Base-by-base conservation (phyloP, 2,888 invertebrate species). In the Ectropis crepuscularia region DNA sequence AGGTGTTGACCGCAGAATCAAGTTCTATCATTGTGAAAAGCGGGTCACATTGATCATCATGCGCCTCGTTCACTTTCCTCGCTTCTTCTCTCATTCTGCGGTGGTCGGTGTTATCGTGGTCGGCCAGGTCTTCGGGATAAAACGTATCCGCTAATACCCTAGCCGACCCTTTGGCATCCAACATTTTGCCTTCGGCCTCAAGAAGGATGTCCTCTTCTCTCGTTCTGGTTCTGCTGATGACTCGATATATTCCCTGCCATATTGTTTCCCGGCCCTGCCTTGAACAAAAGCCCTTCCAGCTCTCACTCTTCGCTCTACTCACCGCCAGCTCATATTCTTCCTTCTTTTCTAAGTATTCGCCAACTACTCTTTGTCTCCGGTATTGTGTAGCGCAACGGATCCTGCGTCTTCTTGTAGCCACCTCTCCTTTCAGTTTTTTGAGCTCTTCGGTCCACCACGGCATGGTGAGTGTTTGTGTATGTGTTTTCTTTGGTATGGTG, bases 21-120 rank as follows among this genome's bases (percentile, higher is more conserved):
- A 66, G 38, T 12, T 66, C 67, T 6, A 39, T 7, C 36, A 10
- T 1, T 6, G 63, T 63, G 37, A 66, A 66, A 7, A 38, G 55
- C 47, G 53, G 63, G 57, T 46, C 60, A 9, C 16, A 11, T 9
- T 6, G n/a, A 42, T 48, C 42, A 11, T n/a, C 6, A 36, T 38
- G 11, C 37, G 2, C 0, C 8, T 12, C 8, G n/a, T 11, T 10
- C 43, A 57, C 38, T 6, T 38, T 8, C 16, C 6, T 37, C 2
- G 39, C 39, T 37, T 5, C n/a, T 42, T 39, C 9, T 42, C 61
- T 39, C 38, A 37, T 41, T 38, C 16, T 47, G 11, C 37, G 6
- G 45, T 51, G 53, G 16, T 58, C 10, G 6, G 47, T 6, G 28
- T 41, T 49, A 37, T 57, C 57, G 5, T n/a, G 11, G 5, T 11